These are phyloP conservation scores for Osmoderma eremita DNA, from an alignment of 2,888 invertebrate species.

Conservation along the genomic window DNA sequence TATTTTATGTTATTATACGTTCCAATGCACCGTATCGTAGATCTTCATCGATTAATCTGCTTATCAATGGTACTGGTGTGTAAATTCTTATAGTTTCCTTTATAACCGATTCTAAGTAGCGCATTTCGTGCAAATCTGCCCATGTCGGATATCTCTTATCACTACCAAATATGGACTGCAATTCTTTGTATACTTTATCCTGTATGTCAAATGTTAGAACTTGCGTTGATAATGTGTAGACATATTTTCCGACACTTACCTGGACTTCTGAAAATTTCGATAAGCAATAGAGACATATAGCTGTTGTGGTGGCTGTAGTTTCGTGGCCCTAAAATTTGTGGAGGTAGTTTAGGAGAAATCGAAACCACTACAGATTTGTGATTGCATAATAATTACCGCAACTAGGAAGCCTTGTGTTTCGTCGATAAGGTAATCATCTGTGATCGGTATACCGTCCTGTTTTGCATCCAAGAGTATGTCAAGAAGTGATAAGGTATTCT, in stretches of 20 bases:
- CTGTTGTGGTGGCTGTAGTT: constrained; percentile 63
- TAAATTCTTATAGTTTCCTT: constrained; percentile 67
- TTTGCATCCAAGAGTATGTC: constrained; percentile 68
- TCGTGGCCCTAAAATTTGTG: constrained; percentile 61
- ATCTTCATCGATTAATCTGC: constrained; percentile 62
- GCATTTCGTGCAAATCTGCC: constrained; percentile 57
- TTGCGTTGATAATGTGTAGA: too few relatives aligned
- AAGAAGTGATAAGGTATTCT: constrained; percentile 70
- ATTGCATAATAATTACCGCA: constrained; percentile 68
- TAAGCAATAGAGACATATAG: constrained; percentile 62
- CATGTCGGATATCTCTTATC: constrained; percentile 49
- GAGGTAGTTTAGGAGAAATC: not conserved
- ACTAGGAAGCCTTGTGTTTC: constrained; percentile 81
- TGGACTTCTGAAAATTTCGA: constrained; percentile 63
- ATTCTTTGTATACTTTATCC: constrained; percentile 58
- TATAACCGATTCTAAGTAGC: constrained; percentile 65
- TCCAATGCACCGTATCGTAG: constrained; percentile 45
- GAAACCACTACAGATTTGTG: not conserved
- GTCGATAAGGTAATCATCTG: constrained; percentile 70
- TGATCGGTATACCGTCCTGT: constrained; percentile 60
- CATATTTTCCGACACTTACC: not conserved
- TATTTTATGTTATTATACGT: too few relatives aligned
- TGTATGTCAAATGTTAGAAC: too few relatives aligned
- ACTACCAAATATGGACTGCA: constrained; percentile 55
- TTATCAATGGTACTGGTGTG: constrained; percentile 67